phyloP scores from a whole-genome alignment of 2,113 vertebrate genomes.

The Caranx ignobilis region DNA sequence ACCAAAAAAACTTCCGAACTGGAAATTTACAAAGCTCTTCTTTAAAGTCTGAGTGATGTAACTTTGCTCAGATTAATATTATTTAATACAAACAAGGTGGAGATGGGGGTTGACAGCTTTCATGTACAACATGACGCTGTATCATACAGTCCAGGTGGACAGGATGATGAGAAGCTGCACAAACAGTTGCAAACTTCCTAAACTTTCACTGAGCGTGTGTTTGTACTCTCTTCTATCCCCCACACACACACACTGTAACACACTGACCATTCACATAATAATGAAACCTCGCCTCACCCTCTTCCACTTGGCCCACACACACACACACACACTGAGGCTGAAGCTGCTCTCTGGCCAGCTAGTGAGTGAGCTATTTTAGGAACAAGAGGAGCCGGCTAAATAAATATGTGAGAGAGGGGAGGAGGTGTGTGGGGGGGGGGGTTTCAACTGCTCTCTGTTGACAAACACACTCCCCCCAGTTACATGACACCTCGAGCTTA shows the following conservation, averaged over 20 bases:
- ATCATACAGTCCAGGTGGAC: too few species aligned
- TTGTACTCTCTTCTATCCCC: neutral
- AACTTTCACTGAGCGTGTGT: neutral
- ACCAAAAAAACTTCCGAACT: too few species aligned
- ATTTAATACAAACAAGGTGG: too few species aligned
- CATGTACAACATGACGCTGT: too few species aligned
- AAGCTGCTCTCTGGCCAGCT: slow-evolving; percentile 29
- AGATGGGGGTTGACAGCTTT: too few species aligned
- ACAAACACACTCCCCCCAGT: slow-evolving; percentile 64
- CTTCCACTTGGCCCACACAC: slow-evolving; percentile 35
- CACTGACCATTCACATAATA: slow-evolving; percentile 28
- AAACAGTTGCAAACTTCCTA: too few species aligned
- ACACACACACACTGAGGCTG: neutral
- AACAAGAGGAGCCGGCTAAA: slow-evolving; percentile 41
- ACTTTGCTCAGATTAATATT: too few species aligned
- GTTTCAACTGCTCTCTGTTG: slow-evolving; percentile 66
- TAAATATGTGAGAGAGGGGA: slow-evolving; percentile 42
- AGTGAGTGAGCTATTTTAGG: slow-evolving; percentile 70
- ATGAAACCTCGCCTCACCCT: slow-evolving; percentile 32
- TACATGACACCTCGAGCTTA: neutral
- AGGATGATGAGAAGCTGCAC: too few species aligned
- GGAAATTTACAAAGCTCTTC: too few species aligned
- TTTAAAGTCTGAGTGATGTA: too few species aligned
- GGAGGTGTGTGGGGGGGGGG: neutral
- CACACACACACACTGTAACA: neutral